phyloP scores from a whole-genome alignment of 2,113 vertebrate genomes.

The Monopterus albus region DNA sequence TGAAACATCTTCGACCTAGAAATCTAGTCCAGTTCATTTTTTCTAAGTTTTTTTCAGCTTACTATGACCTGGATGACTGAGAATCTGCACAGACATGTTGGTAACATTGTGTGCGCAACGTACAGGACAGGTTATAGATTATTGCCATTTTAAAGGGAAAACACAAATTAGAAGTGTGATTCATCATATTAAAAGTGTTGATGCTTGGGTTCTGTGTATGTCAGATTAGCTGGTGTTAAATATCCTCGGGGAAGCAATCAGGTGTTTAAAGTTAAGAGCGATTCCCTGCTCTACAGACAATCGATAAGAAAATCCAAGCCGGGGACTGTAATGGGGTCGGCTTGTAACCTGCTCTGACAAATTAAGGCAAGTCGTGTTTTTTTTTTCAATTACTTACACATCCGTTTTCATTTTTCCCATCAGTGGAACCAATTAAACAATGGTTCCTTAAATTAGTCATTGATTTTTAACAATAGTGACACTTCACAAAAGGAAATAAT shows the following conservation, averaged over 20 bases:
- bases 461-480: slow-evolving; percentile 79
- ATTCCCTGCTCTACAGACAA: slow-evolving; percentile 60
- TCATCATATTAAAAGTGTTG: slow-evolving; percentile 42
- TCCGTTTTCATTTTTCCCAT: slow-evolving; percentile 82
- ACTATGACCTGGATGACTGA: too few relatives aligned
- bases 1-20: too few relatives aligned
- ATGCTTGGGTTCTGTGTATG: slow-evolving; percentile 11
- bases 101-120: too few relatives aligned
- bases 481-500: slow-evolving; percentile 77
- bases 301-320: slow-evolving; percentile 65
- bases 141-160: slow-evolving; percentile 13
- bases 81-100: too few relatives aligned
- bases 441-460: slow-evolving; percentile 79
- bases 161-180: slow-evolving; percentile 23
- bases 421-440: slow-evolving; percentile 80
- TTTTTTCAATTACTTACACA: slow-evolving; percentile 82
- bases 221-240: slow-evolving; percentile 68
- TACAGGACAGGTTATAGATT: not conserved
- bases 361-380: slow-evolving; percentile 77
- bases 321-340: slow-evolving; percentile 55
- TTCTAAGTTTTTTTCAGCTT: too few relatives aligned
- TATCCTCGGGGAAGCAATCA: slow-evolving; percentile 71
- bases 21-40: too few relatives aligned
- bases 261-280: slow-evolving; percentile 72
- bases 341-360: slow-evolving; percentile 74